These are phyloP conservation scores for Dendrocopos noguchii DNA, from an alignment of 2,113 vertebrate species.

Conservation along the genomic window DNA sequence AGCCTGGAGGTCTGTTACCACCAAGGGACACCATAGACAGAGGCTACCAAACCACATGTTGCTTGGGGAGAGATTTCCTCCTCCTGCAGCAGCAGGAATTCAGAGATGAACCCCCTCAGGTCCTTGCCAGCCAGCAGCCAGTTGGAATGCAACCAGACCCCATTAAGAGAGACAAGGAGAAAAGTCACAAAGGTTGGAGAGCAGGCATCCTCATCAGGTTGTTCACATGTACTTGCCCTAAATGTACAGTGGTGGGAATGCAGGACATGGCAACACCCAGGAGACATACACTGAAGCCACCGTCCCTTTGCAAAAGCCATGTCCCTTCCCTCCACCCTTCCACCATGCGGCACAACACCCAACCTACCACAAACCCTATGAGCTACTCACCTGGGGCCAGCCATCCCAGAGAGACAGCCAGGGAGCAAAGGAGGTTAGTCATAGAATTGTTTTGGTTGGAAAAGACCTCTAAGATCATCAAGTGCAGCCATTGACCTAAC, in stretches of 20 bases:
- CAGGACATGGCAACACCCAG: not conserved
- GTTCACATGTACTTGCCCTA: not conserved
- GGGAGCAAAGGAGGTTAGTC: not conserved
- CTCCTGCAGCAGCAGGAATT: not conserved
- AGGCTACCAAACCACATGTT: not conserved
- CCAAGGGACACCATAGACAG: not conserved
- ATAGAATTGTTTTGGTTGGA: no score
- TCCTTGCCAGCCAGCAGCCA: not conserved
- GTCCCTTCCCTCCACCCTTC: not conserved
- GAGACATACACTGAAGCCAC: not conserved
- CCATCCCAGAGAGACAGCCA: accelerated
- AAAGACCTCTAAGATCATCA: no score
- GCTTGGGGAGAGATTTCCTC: not conserved
- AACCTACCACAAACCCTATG: not conserved
- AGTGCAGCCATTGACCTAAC: no score
- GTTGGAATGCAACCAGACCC: not conserved
- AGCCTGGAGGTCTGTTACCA: not conserved
- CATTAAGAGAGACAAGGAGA: not conserved
- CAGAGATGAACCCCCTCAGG: not conserved
- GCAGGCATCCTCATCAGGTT: accelerated
- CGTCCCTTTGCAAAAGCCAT: not conserved
- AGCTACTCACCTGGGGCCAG: accelerated
- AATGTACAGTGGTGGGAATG: accelerated
- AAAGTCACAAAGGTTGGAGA: not conserved
- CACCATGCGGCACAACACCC: not conserved